A percentile compares a stretch with the other conserved stretches of the same genome.
Evolutionary conservation across 2,797 vertebrate genomes (phyloP).

Genomic region (Crocodylus rhombifer): DNA sequence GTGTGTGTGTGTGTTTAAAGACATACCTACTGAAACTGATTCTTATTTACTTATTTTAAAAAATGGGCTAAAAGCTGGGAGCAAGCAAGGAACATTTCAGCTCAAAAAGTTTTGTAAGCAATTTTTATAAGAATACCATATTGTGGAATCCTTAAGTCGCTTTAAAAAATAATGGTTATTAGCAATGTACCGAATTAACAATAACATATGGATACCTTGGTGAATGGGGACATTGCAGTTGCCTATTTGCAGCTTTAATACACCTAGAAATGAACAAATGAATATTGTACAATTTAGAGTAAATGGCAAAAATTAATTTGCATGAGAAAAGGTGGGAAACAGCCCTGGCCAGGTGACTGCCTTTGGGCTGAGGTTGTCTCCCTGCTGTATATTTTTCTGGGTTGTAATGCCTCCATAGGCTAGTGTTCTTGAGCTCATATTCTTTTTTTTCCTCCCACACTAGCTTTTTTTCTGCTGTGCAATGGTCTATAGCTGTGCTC

Average conservation of each 20-base stretch:
- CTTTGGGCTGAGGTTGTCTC: conserved; percentile 5
- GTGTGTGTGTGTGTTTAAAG: too few species aligned
- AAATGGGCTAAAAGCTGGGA: too few species aligned
- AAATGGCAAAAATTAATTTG: neutral
- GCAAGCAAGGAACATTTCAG: too few species aligned
- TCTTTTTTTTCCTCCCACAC: accelerated
- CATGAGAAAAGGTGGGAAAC: neutral
- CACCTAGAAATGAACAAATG: neutral
- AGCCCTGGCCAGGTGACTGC: accelerated
- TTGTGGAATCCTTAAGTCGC: neutral
- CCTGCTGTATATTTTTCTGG: conserved; percentile 16
- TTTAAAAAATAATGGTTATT: neutral
- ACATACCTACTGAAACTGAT: too few species aligned
- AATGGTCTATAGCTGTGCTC: neutral
- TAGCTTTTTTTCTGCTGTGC: neutral
- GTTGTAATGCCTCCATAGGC: neutral
- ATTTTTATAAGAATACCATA: too few species aligned
- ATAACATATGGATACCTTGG: neutral
- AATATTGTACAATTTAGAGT: neutral
- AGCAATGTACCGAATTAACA: neutral
- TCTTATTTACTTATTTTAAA: too few species aligned
- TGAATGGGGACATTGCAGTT: neutral
- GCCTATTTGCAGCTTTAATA: conserved; percentile 17
- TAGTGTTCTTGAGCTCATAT: neutral
- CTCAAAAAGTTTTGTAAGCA: too few species aligned